Percentiles rank a stretch among this genome's conserved stretches.
Evolutionary conservation across 2,888 invertebrate genomes (phyloP).

Genomic region (Incurvaria masculella): DNA sequence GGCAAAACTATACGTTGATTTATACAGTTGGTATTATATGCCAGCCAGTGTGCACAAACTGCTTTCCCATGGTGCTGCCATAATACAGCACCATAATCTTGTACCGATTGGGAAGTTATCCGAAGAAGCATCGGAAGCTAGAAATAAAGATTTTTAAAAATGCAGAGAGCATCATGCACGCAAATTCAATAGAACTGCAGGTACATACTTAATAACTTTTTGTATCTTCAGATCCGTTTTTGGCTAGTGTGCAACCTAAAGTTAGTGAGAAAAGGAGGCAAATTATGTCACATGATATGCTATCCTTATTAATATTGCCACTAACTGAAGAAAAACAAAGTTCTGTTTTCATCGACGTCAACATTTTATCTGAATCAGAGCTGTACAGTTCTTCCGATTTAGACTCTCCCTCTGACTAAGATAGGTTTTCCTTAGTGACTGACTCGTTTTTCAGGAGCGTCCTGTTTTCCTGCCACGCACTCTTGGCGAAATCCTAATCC

Average conservation of each 20-base stretch:
- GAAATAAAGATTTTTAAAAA: constrained; percentile 3
- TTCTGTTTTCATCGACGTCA: neutral
- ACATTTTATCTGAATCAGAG: neutral
- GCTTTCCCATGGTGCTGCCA: constrained; percentile 1
- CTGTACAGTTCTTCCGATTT: too few relatives aligned
- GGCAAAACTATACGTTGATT: neutral
- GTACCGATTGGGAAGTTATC: neutral
- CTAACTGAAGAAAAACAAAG: neutral
- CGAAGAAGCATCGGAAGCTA: neutral
- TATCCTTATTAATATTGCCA: neutral
- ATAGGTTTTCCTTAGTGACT: too few relatives aligned
- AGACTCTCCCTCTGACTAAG: too few relatives aligned
- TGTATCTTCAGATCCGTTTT: neutral
- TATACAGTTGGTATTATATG: constrained; percentile 1
- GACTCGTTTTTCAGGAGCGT: too few relatives aligned
- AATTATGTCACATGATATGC: neutral
- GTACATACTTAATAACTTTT: neutral
- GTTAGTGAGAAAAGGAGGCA: neutral
- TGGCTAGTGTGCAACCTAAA: neutral
- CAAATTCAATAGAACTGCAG: neutral
- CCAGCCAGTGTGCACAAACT: constrained; percentile 3
- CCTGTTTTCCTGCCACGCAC: too few relatives aligned
- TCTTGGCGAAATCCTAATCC: too few relatives aligned
- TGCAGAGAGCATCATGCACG: neutral
- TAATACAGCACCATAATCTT: neutral